These are phyloP conservation scores for Cheumatopsyche charites DNA, from an alignment of 1,140 invertebrate species.

Conservation along the genomic window DNA sequence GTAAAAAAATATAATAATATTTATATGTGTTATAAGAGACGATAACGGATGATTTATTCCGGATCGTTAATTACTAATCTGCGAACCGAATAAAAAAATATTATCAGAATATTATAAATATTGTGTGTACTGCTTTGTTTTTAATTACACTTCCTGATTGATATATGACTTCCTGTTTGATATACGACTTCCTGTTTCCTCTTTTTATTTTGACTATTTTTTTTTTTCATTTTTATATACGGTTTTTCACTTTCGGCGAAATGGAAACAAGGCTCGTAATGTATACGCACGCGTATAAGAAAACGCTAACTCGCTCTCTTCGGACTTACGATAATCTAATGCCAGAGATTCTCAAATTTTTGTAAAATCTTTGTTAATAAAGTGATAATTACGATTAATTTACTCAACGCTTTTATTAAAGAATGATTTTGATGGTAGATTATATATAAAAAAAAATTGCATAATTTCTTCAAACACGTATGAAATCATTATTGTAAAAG, in stretches of 20 bases:
- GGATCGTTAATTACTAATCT: conserved; percentile 22
- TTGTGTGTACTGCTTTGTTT: background rate
- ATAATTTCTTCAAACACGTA: no score
- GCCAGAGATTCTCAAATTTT: no score
- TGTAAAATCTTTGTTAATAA: no score
- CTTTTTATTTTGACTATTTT: conserved; percentile 7
- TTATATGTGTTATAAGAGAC: no score
- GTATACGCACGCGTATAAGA: background rate
- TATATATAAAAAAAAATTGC: no score
- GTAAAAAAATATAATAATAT: no score
- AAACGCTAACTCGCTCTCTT: conserved; percentile 10
- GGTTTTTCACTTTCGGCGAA: no score
- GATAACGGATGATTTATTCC: conserved; percentile 1
- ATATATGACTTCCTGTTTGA: conserved; percentile 19
- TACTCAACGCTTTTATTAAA: no score
- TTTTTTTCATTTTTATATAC: background rate
- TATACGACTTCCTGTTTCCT: conserved; percentile 20
- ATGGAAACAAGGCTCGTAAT: no score
- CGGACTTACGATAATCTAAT: conserved; percentile 12
- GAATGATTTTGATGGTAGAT: no score
- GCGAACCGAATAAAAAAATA: background rate
- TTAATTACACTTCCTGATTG: conserved; percentile 13
- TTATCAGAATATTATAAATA: conserved; percentile 1
- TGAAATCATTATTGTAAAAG: no score
- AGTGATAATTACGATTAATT: no score